phyloP scores from a whole-genome alignment of 2,797 vertebrate species.

The Galaxias olidus region DNA sequence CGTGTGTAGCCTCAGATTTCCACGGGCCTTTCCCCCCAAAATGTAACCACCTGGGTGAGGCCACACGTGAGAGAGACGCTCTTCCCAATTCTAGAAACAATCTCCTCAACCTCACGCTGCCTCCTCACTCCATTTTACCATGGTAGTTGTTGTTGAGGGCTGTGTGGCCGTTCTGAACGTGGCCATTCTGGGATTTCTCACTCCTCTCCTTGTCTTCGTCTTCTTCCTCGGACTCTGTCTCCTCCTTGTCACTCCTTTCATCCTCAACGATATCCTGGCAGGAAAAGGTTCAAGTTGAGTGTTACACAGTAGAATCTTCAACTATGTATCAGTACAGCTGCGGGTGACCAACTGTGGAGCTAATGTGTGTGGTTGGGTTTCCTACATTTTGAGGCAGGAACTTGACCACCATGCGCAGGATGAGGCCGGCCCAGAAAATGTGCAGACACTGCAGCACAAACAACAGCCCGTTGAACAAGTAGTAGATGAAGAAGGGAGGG shows the following conservation, averaged over 20 bases:
- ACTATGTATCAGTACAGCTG: neutral
- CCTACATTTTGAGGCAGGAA: slow-evolving; percentile 91
- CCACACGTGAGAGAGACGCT: slow-evolving; percentile 12
- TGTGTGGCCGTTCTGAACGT: slow-evolving; percentile 82
- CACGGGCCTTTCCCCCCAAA: slow-evolving; percentile 24
- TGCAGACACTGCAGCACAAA: slow-evolving; percentile 86
- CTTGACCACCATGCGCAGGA: slow-evolving; percentile 92
- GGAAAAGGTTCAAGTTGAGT: neutral
- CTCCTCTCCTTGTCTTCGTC: slow-evolving; percentile 29
- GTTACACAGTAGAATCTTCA: neutral
- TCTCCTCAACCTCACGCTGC: slow-evolving; percentile 25
- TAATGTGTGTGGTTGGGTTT: neutral
- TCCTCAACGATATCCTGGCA: slow-evolving; percentile 84
- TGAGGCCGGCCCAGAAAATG: slow-evolving; percentile 92
- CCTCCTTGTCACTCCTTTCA: slow-evolving; percentile 89
- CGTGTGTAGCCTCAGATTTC: slow-evolving; percentile 29
- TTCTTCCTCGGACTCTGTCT: slow-evolving; percentile 77
- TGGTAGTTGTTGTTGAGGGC: slow-evolving; percentile 82
- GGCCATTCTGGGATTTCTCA: slow-evolving; percentile 77
- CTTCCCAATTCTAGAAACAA: slow-evolving; percentile 6
- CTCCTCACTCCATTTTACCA: slow-evolving; percentile 82
- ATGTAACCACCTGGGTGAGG: slow-evolving; percentile 53
- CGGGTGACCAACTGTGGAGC: neutral
- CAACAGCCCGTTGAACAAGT: slow-evolving; percentile 94
- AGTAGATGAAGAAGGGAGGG: slow-evolving; percentile 88